Evolutionary conservation across 2,888 invertebrate genomes (phyloP).

Genomic region (Sympetrum striolatum): DNA sequence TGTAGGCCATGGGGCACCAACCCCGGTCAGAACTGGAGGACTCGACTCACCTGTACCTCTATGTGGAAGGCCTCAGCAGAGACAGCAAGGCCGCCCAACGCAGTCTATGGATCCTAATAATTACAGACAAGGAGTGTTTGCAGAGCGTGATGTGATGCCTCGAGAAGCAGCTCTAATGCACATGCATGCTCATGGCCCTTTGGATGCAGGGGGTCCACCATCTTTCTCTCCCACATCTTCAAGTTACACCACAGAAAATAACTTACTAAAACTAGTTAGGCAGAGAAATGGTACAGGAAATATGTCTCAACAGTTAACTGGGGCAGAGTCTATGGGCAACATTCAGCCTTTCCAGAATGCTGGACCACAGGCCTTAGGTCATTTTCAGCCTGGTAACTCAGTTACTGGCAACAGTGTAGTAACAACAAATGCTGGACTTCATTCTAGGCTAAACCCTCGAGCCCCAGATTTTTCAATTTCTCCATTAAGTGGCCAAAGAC

Average conservation of each 20-base stretch:
- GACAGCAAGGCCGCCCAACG: not conserved
- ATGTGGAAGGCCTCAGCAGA: conserved; percentile 13
- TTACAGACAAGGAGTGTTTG: not conserved
- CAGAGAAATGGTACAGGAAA: not conserved
- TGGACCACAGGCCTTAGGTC: not conserved
- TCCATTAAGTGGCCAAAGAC: conserved; percentile 55
- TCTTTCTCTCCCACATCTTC: not conserved
- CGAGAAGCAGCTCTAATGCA: not conserved
- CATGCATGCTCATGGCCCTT: conserved; percentile 5
- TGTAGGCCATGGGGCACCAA: conserved; percentile 30
- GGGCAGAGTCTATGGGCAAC: not conserved
- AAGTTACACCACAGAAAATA: not conserved
- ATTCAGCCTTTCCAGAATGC: not conserved
- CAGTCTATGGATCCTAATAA: not conserved
- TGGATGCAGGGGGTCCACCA: not conserved
- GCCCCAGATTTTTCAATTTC: conserved; percentile 78
- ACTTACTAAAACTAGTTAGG: not conserved
- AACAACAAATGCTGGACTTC: conserved; percentile 28
- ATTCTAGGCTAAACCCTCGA: conserved; percentile 71
- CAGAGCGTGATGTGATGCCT: not conserved
- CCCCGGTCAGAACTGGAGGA: not conserved
- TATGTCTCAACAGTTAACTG: not conserved
- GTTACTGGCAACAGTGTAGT: not conserved
- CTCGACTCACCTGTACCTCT: conserved; percentile 1
- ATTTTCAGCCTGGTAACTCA: conserved; percentile 1